Percentiles rank a stretch among this genome's conserved stretches.
Evolutionary conservation across 2,113 vertebrate genomes (phyloP).

Genomic region (Corydoras maculifer): DNA sequence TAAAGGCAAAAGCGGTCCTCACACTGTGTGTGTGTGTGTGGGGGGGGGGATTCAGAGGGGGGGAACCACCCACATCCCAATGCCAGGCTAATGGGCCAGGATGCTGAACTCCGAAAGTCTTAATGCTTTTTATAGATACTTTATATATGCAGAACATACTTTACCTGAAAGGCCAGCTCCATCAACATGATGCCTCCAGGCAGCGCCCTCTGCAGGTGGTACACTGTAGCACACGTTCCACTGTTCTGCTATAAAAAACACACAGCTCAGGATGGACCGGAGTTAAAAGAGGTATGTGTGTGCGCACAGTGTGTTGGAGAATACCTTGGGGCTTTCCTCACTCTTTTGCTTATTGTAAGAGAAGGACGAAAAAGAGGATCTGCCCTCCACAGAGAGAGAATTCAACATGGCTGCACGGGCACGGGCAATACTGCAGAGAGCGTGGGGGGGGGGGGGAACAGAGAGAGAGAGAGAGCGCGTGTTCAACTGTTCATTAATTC

Average conservation of each 20-base stretch:
- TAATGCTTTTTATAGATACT: no score
- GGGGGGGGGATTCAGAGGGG: no score
- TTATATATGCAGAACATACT: neutral
- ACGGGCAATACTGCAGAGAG: slow-evolving; percentile 67
- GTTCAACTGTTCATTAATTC: neutral
- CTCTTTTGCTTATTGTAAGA: slow-evolving; percentile 86
- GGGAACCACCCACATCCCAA: no score
- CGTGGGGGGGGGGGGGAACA: neutral
- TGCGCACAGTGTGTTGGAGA: neutral
- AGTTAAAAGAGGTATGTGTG: neutral
- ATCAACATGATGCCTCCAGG: slow-evolving; percentile 94
- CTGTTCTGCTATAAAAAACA: slow-evolving; percentile 62
- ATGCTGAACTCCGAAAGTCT: no score
- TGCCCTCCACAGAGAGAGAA: slow-evolving; percentile 78
- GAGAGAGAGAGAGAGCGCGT: neutral
- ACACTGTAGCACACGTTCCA: slow-evolving; percentile 64
- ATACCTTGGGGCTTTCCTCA: slow-evolving; percentile 94
- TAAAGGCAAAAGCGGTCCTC: no score
- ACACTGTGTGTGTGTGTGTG: no score
- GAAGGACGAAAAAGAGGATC: slow-evolving; percentile 88
- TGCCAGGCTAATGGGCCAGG: no score
- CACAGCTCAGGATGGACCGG: neutral
- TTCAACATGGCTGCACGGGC: slow-evolving; percentile 77
- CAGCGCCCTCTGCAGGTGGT: slow-evolving; percentile 91
- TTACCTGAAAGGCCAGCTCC: slow-evolving; percentile 94